A percentile compares a stretch with the other conserved stretches of the same genome.
phyloP scores from a whole-genome alignment of 2,888 invertebrate genomes.

The Microctonus brassicae region DNA sequence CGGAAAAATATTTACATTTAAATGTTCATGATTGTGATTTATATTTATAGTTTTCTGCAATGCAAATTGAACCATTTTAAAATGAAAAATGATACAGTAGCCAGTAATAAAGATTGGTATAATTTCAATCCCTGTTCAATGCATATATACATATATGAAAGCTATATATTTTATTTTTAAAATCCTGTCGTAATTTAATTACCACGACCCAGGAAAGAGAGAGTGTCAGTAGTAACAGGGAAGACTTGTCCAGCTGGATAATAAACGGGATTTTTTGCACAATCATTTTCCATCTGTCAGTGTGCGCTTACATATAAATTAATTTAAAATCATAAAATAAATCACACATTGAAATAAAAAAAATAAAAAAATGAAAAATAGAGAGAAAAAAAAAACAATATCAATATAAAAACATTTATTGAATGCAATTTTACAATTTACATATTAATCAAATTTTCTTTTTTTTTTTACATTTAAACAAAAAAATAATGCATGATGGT shows the following conservation, averaged over 20 bases:
- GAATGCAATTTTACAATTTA: not conserved
- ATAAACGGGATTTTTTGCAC: conserved; percentile 32
- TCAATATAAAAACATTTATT: not conserved
- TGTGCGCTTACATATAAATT: not conserved
- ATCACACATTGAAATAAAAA: not conserved
- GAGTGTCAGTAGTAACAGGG: conserved; percentile 11
- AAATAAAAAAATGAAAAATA: too few relatives aligned
- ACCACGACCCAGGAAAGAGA: conserved; percentile 28
- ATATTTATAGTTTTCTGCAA: too few relatives aligned
- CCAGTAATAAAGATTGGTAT: not conserved
- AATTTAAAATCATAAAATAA: not conserved
- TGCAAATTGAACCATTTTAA: too few relatives aligned
- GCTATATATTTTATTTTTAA: conserved; percentile 24
- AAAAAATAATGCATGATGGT: not conserved
- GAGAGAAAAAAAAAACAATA: too few relatives aligned
- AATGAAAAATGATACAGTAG: not conserved
- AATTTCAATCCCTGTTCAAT: not conserved
- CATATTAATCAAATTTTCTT: not conserved
- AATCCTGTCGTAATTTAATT: conserved; percentile 23
- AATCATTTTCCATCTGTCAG: conserved; percentile 34
- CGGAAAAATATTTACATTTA: too few relatives aligned
- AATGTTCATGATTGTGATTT: too few relatives aligned
- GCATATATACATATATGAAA: not conserved
- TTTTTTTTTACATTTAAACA: not conserved
- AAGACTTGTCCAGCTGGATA: conserved; percentile 24